Evolutionary conservation across 2,797 vertebrate species (phyloP), one percentile per base, ranked within the genome.

Genomic region (Poecilia wingei): DNA sequence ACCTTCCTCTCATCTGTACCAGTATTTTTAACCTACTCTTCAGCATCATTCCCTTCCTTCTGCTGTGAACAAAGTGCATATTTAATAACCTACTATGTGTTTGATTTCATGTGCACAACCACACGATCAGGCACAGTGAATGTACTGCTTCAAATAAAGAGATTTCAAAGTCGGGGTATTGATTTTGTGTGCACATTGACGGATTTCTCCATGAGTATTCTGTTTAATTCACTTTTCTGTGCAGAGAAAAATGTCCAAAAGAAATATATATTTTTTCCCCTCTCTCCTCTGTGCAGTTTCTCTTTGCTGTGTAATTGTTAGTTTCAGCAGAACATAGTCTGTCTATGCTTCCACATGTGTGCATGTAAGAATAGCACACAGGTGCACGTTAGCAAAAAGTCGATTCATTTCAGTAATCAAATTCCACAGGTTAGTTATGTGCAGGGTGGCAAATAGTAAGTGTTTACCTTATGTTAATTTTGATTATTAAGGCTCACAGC

Each of bases 21-120:
- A 45, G 64, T 76, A 53, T 31, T 59, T 73, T 72, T 69, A 2
- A 61, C 59, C 13, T 46, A 28, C 69, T 84, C 64, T 36, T 82
- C 47, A 61, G 22, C 66, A 36, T 8, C 74, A 33, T 61, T 45
- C 20, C n/a, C 33, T 49, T 49, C 51, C 43, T 6, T 46, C 70
- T 72, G 51, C 74, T 85, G 74, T 82, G 78, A 57, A 71, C 78
- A 80, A 43, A 45, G 79, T 88, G 80, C 84, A 91, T 90, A 87
- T 87, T 89, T 88, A 68, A 89, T 85, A 76, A 84, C 66, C 28
- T 14, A 20, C 55, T 61, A 82, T 79, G 81, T 72, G 64, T 89
- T 88, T 80, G 59, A 84, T 61, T 86, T 71, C 79, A 79, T n/a
- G 25, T 46, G n/a, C 69, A 77, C 33, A 68, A 85, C 76, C 76